phyloP scores from a whole-genome alignment of 2,113 vertebrate genomes.

The Cynoglossus semilaevis region DNA sequence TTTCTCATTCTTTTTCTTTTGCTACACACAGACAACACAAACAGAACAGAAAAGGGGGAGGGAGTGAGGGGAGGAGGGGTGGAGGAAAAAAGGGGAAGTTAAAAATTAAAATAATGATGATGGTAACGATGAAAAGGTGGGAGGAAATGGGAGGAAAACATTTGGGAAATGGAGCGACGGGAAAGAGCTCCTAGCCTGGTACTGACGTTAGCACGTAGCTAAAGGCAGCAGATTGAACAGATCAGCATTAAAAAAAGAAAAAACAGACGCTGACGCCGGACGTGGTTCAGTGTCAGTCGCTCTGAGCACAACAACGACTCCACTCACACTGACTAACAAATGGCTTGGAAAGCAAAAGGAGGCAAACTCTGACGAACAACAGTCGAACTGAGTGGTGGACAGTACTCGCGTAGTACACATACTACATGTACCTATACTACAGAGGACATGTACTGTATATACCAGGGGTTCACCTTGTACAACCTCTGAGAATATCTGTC shows the following conservation, averaged over 20 bases:
- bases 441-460: background rate
- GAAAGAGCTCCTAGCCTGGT: conserved; percentile 22
- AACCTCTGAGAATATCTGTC: no score
- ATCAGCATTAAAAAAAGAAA: background rate
- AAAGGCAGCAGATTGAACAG: conserved; percentile 38
- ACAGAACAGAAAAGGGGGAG: conserved; percentile 63
- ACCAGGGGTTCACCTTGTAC: no score
- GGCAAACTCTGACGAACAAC: conserved; percentile 44
- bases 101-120: conserved; percentile 47
- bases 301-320: conserved; percentile 54
- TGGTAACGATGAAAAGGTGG: conserved; percentile 17
- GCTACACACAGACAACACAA: conserved; percentile 85
- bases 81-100: conserved; percentile 57
- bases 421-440: background rate
- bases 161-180: conserved; percentile 24
- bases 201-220: conserved; percentile 28
- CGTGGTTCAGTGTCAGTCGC: no score
- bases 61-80: conserved; percentile 69
- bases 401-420: conserved; percentile 27
- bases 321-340: conserved; percentile 61
- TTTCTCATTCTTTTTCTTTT: conserved; percentile 99
- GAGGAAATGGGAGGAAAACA: conserved; percentile 27
- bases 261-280: conserved; percentile 21
- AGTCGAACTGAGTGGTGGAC: conserved; percentile 43
- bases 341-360: conserved; percentile 82